A percentile compares a stretch with the other conserved stretches of the same genome.
Evolutionary conservation across 2,888 invertebrate species (phyloP).

Genomic region (Machimus atricapillus): DNA sequence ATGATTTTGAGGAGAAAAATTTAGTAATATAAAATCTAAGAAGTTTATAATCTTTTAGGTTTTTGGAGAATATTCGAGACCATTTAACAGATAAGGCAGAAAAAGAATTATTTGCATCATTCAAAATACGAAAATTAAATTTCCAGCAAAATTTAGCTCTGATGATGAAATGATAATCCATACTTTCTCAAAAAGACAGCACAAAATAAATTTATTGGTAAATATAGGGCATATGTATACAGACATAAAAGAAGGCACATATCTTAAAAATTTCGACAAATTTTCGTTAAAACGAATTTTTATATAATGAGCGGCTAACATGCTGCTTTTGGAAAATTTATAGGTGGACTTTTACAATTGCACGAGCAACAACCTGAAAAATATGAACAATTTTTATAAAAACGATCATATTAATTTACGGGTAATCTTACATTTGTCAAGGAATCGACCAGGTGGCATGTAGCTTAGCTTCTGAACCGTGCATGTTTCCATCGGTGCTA

Average conservation of each 20-base stretch:
- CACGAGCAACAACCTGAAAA: neutral
- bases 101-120: no score
- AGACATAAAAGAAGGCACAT: neutral
- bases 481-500: constrained; percentile 60
- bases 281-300: neutral
- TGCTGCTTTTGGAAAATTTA: neutral
- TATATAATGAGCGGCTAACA: neutral
- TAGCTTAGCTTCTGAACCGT: constrained; percentile 73
- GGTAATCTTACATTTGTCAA: neutral
- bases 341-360: neutral
- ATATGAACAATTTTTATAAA: neutral
- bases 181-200: neutral
- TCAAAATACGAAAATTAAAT: neutral
- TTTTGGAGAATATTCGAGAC: no score
- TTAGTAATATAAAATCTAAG: no score
- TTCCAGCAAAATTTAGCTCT: neutral
- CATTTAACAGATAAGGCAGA: no score
- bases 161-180: neutral
- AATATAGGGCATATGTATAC: neutral
- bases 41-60: no score
- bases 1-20: no score
- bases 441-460: constrained; percentile 63
- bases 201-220: neutral
- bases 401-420: neutral
- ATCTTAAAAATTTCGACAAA: neutral